These are phyloP conservation scores for Eupeodes luniger DNA, from an alignment of 2,888 invertebrate species.

Conservation along the genomic window DNA sequence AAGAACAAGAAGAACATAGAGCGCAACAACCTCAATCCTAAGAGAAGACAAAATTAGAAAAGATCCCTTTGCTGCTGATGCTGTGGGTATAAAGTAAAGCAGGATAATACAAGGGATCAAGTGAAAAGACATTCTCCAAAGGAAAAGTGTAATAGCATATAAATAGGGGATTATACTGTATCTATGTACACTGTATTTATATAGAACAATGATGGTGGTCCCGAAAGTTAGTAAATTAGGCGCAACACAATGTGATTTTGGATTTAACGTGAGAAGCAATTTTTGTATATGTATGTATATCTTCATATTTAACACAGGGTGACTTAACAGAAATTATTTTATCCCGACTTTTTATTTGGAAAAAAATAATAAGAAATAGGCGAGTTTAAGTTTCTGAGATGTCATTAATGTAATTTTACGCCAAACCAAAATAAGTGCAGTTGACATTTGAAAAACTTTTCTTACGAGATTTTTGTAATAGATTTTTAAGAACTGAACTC, in stretches of 20 bases:
- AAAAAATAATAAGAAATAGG: no score
- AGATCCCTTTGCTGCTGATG: conserved; percentile 15
- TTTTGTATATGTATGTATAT: not conserved
- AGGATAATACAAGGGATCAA: conserved; percentile 53
- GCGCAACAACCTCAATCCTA: conserved; percentile 58
- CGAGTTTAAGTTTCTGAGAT: no score
- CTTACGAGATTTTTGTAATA: no score
- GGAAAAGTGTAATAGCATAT: conserved; percentile 66
- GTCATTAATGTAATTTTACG: no score
- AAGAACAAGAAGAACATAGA: conserved; percentile 9
- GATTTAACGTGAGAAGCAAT: conserved; percentile 30
- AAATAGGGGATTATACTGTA: conserved; percentile 65
- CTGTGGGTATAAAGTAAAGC: conserved; percentile 17
- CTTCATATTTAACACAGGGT: not conserved
- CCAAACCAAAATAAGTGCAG: no score
- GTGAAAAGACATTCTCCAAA: conserved; percentile 53
- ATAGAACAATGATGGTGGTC: conserved; percentile 32
- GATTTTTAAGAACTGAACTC: no score
- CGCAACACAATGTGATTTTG: conserved; percentile 68
- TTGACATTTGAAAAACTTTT: no score
- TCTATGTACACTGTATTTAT: not conserved
- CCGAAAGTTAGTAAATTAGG: conserved; percentile 72
- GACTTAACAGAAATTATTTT: not conserved
- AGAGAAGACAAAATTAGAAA: not conserved
- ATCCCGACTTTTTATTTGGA: not conserved